Conservation (phyloP, 2,888 invertebrate species). For the Catocala sponsa region DNA sequence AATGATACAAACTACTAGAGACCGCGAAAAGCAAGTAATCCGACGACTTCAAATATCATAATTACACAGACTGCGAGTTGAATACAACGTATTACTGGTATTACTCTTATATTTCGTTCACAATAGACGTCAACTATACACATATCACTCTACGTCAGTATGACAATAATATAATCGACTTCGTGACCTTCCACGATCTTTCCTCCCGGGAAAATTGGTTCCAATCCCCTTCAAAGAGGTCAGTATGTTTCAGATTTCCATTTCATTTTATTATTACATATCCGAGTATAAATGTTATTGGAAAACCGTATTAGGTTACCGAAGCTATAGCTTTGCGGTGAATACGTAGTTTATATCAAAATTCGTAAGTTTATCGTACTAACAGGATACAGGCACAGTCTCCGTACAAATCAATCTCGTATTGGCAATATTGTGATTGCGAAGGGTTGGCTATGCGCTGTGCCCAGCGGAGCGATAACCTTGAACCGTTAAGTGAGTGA, state of each 20-base stretch:
- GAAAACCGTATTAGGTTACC: constrained; percentile 58
- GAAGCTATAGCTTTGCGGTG: constrained; percentile 44
- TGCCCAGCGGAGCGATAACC: constrained; percentile 7
- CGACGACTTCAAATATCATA: constrained; percentile 8
- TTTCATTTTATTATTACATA: constrained; percentile 67
- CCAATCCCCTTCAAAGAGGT: constrained; percentile 64
- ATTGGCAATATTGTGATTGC: constrained; percentile 6
- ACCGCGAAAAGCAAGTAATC: constrained; percentile 15
- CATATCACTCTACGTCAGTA: constrained; percentile 31
- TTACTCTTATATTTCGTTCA: constrained; percentile 31
- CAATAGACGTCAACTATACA: constrained; percentile 12
- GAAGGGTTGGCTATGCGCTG: not conserved
- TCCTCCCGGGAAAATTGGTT: constrained; percentile 62
- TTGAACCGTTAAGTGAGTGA: constrained; percentile 25
- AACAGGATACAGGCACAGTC: not conserved
- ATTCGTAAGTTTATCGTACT: constrained; percentile 24
- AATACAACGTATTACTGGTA: constrained; percentile 3
- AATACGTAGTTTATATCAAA: constrained; percentile 43
- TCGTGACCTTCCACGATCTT: constrained; percentile 57
- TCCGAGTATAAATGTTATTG: constrained; percentile 61
- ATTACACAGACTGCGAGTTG: constrained; percentile 12
- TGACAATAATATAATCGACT: constrained; percentile 60
- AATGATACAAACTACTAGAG: constrained; percentile 1
- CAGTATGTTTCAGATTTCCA: constrained; percentile 72
- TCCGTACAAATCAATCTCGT: not conserved